Conservation (phyloP, 2,888 invertebrate species). For the Coenonympha arcania region DNA sequence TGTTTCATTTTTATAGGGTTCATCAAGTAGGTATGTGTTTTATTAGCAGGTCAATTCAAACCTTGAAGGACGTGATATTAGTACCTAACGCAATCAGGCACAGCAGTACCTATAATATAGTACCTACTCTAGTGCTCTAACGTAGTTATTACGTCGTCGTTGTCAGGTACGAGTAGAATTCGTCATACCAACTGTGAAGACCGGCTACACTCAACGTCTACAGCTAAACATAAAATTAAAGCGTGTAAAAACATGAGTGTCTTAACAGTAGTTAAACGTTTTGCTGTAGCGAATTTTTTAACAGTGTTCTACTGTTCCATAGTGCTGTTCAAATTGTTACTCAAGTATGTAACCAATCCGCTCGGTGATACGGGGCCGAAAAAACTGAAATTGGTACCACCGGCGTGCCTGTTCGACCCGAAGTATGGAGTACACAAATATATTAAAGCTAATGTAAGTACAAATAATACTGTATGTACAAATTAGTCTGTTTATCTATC, state of each 20-base stretch:
- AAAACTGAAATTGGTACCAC: constrained; percentile 61
- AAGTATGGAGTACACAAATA: constrained; percentile 72
- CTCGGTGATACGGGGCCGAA: constrained; percentile 45
- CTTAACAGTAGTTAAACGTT: constrained; percentile 34
- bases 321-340: constrained; percentile 37
- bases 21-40: too few species aligned
- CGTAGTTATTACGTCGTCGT: too few species aligned
- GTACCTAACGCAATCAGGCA: too few species aligned
- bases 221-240: too few species aligned
- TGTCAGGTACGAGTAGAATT: too few species aligned
- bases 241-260: constrained; percentile 31
- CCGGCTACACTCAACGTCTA: neutral
- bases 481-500: neutral
- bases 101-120: too few species aligned
- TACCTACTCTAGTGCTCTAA: too few species aligned
- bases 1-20: too few species aligned
- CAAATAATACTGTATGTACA: neutral
- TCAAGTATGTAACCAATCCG: constrained; percentile 48
- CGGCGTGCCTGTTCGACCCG: constrained; percentile 57
- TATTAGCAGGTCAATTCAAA: too few species aligned
- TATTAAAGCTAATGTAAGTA: constrained; percentile 70
- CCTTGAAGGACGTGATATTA: too few species aligned
- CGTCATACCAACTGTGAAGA: too few species aligned
- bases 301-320: constrained; percentile 40
- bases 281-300: constrained; percentile 39